These are phyloP conservation scores for Drosophila limbata DNA, from an alignment of 2,888 invertebrate genomes.

Conservation along the genomic window DNA sequence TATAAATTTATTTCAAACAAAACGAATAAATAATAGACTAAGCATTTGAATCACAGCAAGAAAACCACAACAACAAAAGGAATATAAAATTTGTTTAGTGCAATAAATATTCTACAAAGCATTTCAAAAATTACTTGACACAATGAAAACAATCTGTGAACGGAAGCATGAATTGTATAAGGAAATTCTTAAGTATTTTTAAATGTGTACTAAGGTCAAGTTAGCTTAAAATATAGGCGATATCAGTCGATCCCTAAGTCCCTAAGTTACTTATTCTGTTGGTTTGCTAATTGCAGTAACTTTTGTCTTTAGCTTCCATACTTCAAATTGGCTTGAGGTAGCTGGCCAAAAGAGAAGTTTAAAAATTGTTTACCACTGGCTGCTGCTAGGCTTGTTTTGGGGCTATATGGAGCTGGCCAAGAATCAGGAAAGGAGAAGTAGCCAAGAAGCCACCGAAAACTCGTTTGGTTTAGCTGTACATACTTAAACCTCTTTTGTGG, in stretches of 20 bases:
- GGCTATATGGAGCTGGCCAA: constrained; percentile 29
- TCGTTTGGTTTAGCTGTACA: constrained; percentile 60
- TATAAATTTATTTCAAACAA: constrained; percentile 8
- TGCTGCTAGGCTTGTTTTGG: constrained; percentile 6
- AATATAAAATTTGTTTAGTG: constrained; percentile 7
- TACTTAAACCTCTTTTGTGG: constrained; percentile 66
- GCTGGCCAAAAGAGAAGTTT: constrained; percentile 28
- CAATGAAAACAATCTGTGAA: constrained; percentile 15
- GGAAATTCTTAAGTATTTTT: not conserved
- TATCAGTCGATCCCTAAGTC: not conserved
- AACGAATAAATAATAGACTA: constrained; percentile 31
- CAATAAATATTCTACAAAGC: constrained; percentile 35
- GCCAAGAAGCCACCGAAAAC: constrained; percentile 46
- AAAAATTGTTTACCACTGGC: constrained; percentile 30
- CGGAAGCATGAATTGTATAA: not conserved
- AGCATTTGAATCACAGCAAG: constrained; percentile 13
- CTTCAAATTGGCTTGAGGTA: constrained; percentile 35
- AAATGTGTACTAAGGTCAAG: not conserved
- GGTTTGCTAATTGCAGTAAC: constrained; percentile 59
- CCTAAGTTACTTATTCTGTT: not conserved
- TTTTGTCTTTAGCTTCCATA: constrained; percentile 36
- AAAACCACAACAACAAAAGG: constrained; percentile 15
- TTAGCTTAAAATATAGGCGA: no score
- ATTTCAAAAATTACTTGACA: constrained; percentile 21
- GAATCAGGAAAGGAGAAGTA: constrained; percentile 36